These are phyloP conservation scores for Neoniphon sammara DNA, from an alignment of 2,797 vertebrate genomes.

Conservation along the genomic window DNA sequence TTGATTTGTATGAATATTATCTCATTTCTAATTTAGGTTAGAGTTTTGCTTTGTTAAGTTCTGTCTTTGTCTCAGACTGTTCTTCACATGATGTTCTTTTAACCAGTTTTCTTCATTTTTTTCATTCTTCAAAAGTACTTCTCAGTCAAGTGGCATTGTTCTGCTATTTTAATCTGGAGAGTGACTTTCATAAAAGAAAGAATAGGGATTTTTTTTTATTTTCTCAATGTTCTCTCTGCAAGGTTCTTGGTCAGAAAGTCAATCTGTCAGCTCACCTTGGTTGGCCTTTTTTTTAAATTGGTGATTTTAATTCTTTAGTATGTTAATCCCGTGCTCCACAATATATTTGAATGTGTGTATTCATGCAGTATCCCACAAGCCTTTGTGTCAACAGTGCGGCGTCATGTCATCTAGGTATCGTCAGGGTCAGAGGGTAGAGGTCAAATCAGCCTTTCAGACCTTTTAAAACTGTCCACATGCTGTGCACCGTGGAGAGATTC, in stretches of 20 bases:
- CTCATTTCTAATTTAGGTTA: neutral
- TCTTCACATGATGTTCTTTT: constrained; percentile 1
- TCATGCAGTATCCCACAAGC: neutral
- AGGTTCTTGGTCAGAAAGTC: constrained; percentile 5
- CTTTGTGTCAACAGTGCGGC: constrained; percentile 36
- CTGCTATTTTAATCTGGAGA: neutral
- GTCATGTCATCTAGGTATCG: constrained; percentile 34
- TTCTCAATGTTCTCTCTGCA: constrained; percentile 24
- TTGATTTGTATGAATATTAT: neutral
- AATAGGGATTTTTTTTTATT: constrained; percentile 2
- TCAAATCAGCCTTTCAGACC: constrained; percentile 49
- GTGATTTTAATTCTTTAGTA: neutral
- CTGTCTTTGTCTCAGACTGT: too few species aligned
- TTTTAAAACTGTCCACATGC: constrained; percentile 40
- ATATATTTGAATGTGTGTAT: neutral
- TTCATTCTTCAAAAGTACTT: constrained; percentile 4
- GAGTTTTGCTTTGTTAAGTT: neutral
- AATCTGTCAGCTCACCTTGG: too few species aligned
- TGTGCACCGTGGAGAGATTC: constrained; percentile 42
- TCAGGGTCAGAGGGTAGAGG: constrained; percentile 56
- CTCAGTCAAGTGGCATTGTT: constrained; percentile 3
- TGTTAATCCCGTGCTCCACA: too few species aligned
- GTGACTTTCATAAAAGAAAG: constrained; percentile 15
- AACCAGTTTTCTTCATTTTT: constrained; percentile 3
- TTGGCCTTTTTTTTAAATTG: neutral